Percentiles rank a stretch among this genome's conserved stretches.
Evolutionary conservation across 2,113 vertebrate genomes (phyloP).

Genomic region (Acrocephalus arundinaceus): DNA sequence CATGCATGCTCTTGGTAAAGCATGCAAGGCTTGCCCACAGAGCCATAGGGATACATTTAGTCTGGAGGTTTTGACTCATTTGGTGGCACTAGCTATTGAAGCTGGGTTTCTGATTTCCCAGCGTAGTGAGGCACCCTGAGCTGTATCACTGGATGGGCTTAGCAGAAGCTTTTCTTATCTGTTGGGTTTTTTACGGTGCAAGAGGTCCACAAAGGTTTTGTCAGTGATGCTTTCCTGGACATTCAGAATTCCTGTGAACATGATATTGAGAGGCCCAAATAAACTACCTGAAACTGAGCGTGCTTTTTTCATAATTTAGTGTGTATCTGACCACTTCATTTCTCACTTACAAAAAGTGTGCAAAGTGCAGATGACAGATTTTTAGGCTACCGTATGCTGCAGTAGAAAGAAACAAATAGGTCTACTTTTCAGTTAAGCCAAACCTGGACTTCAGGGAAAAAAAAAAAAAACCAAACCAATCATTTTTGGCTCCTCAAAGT

Average conservation of each 20-base stretch:
- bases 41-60: background rate
- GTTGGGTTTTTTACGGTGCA: background rate
- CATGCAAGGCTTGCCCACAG: background rate
- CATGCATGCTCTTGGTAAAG: background rate
- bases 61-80: slow-evolving; percentile 16
- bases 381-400: background rate
- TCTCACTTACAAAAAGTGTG: background rate
- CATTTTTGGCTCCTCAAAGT: background rate
- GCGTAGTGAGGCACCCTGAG: accelerated
- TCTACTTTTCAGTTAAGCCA: background rate
- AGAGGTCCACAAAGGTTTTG: background rate
- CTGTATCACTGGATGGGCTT: background rate
- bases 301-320: background rate
- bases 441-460: background rate
- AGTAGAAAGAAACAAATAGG: background rate
- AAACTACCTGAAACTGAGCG: background rate
- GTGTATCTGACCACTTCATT: background rate
- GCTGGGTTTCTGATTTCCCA: background rate
- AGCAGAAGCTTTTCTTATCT: background rate
- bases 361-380: background rate
- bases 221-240: background rate
- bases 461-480: background rate
- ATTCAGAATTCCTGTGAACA: background rate
- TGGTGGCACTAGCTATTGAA: slow-evolving; percentile 8
- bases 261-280: background rate